These are phyloP conservation scores for Phoenoteleia sp. DNA, from an alignment of 2,888 invertebrate species.

Conservation along the genomic window DNA sequence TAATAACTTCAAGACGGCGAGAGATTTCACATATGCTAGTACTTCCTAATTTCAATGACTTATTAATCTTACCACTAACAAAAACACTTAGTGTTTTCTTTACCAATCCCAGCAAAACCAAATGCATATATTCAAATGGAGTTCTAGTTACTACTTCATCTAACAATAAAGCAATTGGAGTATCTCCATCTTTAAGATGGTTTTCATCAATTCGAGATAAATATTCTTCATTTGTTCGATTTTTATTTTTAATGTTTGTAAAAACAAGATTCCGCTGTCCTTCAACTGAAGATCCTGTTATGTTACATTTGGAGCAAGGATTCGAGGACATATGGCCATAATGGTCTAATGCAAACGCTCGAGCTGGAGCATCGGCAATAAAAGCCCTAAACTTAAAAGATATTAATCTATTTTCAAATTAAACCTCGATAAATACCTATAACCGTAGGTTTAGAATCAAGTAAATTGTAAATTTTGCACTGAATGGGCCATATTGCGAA, in stretches of 20 bases:
- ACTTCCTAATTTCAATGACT: neutral
- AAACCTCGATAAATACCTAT: conserved; percentile 19
- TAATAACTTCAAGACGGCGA: neutral
- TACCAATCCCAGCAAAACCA: conserved; percentile 6
- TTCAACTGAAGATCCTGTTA: neutral
- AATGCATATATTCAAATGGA: neutral
- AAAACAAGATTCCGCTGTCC: neutral
- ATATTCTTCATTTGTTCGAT: neutral
- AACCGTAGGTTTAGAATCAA: neutral
- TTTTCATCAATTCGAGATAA: neutral
- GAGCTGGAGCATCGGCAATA: conserved; percentile 22
- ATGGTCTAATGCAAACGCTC: conserved; percentile 13
- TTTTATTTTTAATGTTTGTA: neutral
- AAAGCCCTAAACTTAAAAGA: neutral
- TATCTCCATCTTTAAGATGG: neutral
- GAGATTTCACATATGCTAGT: neutral
- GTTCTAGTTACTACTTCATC: no score
- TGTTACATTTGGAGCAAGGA: conserved; percentile 9
- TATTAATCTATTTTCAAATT: neutral
- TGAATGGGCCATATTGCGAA: conserved; percentile 30
- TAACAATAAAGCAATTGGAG: conserved; percentile 2
- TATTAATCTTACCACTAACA: neutral
- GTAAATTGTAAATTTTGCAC: neutral
- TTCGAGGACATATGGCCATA: neutral
- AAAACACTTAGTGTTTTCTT: neutral